Base-by-base conservation (phyloP, 1,140 invertebrate species). In the Cydia pomonella region DNA sequence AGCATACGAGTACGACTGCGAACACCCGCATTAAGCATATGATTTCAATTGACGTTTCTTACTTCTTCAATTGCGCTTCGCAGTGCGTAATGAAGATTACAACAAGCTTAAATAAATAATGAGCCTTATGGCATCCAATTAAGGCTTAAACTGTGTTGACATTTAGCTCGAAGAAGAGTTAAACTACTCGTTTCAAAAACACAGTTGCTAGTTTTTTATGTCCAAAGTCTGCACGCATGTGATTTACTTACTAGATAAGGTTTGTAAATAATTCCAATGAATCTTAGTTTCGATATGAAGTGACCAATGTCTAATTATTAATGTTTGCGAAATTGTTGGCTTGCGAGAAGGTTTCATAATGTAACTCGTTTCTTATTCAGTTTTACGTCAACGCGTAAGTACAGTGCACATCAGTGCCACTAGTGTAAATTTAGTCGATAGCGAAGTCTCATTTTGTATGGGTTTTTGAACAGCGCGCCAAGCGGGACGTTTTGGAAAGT, bases 261-360 rank as follows among this genome's bases (percentile, higher is more conserved):
- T 53, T 53, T 18, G 50, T 18, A 21, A 7, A 7, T 18, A 53
- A n/a, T 53, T 53, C 6, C 50, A 18, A 18, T 18, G 16, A 18
- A 21, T 53, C 16, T 53, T 53, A 53, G 47, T 53, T 53, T 53
- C 50, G 50, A 53, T 53, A 53, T 53, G 16, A 47, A n/a, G 44
- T 18, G 50, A 53, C 16, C 50, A 53, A 4, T 4, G 7, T 7
- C 13, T 53, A 53, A 5, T 53, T n/a, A 7, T 16, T 18, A 16
- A 0, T n/a, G n/a, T 53, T 53, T 53, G n/a, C 50, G 50, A 53
- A 53, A 53, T n/a, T 53, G 50, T 16, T 53, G 16, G 16, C 4
- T 53, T 18, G n/a, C 50, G 50, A 53, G 50, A 47, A 9, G 50
- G 50, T 53, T 53, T 53, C 50, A 53, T 18, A 53, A 53, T 53